phyloP scores from a whole-genome alignment of 2,888 invertebrate genomes.

The Bibio marci region DNA sequence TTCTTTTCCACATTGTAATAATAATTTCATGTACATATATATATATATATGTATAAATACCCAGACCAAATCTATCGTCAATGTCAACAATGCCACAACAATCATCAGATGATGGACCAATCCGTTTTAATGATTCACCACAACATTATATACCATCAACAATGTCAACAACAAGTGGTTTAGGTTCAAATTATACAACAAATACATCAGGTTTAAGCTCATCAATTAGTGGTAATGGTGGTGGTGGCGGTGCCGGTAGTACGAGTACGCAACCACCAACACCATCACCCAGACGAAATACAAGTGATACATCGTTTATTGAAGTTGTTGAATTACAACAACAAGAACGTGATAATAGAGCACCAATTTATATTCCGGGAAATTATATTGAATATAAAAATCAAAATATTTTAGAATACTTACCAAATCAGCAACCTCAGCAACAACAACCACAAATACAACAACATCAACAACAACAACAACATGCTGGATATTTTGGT shows the following conservation, averaged over 20 bases:
- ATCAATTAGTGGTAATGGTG: constrained; percentile 20
- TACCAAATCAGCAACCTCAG: constrained; percentile 13
- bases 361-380: constrained; percentile 18
- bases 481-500: constrained; percentile 24
- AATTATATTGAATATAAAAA: background rate
- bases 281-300: constrained; percentile 54
- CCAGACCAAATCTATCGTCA: constrained; percentile 16
- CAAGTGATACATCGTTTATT: constrained; percentile 51
- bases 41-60: no score
- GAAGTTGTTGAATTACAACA: constrained; percentile 27
- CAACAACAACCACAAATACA: constrained; percentile 7
- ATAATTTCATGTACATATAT: background rate
- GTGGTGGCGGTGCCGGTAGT: constrained; percentile 10
- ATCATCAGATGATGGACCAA: constrained; percentile 33
- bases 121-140: constrained; percentile 59
- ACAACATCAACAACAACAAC: constrained; percentile 13
- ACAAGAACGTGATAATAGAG: constrained; percentile 14
- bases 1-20: constrained; percentile 1
- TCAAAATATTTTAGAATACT: no score
- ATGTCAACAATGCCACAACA: constrained; percentile 13
- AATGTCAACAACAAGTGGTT: constrained; percentile 35
- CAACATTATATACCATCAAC: constrained; percentile 43
- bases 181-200: constrained; percentile 33
- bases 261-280: constrained; percentile 35
- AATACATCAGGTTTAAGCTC: constrained; percentile 22